Percentiles rank a stretch among this genome's conserved stretches.
These are phyloP conservation scores for Sylvicola cinctus DNA, from an alignment of 2,888 invertebrate genomes.

Conservation along the genomic window DNA sequence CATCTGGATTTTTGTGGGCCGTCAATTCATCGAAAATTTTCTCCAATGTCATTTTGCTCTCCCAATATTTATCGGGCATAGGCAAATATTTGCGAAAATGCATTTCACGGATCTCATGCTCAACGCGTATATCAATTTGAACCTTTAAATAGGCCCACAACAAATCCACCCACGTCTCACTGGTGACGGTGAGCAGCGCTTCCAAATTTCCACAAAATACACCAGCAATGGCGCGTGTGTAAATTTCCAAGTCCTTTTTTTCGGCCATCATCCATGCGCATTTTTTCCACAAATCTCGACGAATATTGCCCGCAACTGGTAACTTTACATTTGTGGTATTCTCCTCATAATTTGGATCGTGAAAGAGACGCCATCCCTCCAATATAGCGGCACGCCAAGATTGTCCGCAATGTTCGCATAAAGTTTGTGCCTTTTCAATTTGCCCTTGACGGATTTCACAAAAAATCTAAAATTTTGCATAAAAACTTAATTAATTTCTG, in stretches of 20 bases:
- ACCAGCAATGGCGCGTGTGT: constrained; percentile 46
- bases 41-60: constrained; percentile 42
- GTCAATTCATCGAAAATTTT: constrained; percentile 46
- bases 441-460: constrained; percentile 67
- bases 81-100: constrained; percentile 30
- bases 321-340: constrained; percentile 22
- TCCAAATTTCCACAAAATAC: constrained; percentile 66
- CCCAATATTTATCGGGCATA: constrained; percentile 48
- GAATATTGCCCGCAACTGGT: constrained; percentile 63
- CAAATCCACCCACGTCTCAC: constrained; percentile 70
- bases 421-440: constrained; percentile 60
- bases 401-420: constrained; percentile 74
- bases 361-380: constrained; percentile 75
- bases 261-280: constrained; percentile 41
- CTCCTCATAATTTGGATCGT: constrained; percentile 59
- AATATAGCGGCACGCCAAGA: constrained; percentile 79
- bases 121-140: constrained; percentile 68
- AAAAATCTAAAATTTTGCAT: constrained; percentile 30
- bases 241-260: constrained; percentile 32
- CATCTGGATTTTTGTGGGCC: constrained; percentile 32
- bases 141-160: constrained; percentile 74
- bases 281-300: constrained; percentile 59
- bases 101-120: constrained; percentile 47
- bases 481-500: constrained; percentile 20
- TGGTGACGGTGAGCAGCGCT: constrained; percentile 51